These are phyloP conservation scores for Laspeyria flexula DNA, from an alignment of 2,888 invertebrate genomes.

Conservation along the genomic window DNA sequence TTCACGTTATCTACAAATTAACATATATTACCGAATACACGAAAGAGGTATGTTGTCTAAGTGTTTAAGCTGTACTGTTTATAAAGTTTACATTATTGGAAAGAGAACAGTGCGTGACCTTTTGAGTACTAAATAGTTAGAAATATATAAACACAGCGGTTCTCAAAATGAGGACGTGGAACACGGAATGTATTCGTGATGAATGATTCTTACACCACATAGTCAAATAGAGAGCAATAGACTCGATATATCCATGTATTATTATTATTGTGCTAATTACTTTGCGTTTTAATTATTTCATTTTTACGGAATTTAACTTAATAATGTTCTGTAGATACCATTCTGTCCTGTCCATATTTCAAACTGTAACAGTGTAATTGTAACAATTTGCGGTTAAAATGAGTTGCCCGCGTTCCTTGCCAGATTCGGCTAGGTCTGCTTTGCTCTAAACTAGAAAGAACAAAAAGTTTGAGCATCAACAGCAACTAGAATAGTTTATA, in stretches of 20 bases:
- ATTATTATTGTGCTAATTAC: too few species aligned
- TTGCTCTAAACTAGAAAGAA: too few species aligned
- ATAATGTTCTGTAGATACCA: too few species aligned
- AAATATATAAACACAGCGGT: not conserved
- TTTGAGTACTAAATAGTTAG: not conserved
- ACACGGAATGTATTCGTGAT: not conserved
- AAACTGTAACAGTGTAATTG: too few species aligned
- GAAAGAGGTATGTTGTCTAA: constrained; percentile 1
- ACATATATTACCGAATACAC: constrained; percentile 7
- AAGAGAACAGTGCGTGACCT: not conserved
- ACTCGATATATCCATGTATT: too few species aligned
- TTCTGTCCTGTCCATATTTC: too few species aligned
- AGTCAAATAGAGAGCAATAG: too few species aligned
- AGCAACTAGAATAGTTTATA: not conserved
- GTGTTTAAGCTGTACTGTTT: not conserved
- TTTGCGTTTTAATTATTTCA: too few species aligned
- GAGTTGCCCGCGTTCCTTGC: too few species aligned
- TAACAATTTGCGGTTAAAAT: too few species aligned
- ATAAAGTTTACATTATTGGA: constrained; percentile 4
- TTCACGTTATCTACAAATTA: constrained; percentile 3
- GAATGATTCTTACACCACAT: not conserved
- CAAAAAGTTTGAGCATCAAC: constrained; percentile 1
- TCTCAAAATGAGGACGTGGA: not conserved
- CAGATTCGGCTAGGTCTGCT: too few species aligned
- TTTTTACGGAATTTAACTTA: too few species aligned